Conservation (phyloP, 37 sponge, comb jelly and placozoan genomes). For the Sycon ciliatum region DNA sequence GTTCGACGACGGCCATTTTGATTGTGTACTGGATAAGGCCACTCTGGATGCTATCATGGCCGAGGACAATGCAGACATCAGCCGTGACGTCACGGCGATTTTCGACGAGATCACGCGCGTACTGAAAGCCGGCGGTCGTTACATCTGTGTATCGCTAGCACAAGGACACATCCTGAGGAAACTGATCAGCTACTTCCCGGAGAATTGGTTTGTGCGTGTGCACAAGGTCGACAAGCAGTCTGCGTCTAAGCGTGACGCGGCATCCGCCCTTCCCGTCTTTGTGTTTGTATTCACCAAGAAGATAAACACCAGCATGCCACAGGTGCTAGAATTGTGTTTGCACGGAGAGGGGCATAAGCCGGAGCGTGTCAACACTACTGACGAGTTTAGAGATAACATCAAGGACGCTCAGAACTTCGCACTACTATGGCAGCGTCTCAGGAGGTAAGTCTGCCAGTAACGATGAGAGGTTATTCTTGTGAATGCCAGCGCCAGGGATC, state of each 20-base stretch:
- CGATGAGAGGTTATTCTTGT: neutral
- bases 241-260: slow-evolving; percentile 17
- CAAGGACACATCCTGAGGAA: slow-evolving; percentile 57
- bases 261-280: slow-evolving; percentile 66
- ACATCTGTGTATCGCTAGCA: slow-evolving; percentile 61
- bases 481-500: too few relatives aligned
- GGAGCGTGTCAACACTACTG: slow-evolving; percentile 36
- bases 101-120: slow-evolving; percentile 65
- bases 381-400: slow-evolving; percentile 36
- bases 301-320: neutral
- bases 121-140: slow-evolving; percentile 61
- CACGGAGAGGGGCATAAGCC: slow-evolving; percentile 1
- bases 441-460: slow-evolving; percentile 28
- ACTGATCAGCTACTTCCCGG: slow-evolving; percentile 23
- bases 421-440: slow-evolving; percentile 47
- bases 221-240: slow-evolving; percentile 45
- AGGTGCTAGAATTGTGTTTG: neutral
- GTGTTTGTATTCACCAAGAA: slow-evolving; percentile 77
- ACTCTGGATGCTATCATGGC: slow-evolving; percentile 72
- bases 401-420: slow-evolving; percentile 53
- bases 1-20: slow-evolving; percentile 39
- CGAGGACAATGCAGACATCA: slow-evolving; percentile 36
- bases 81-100: slow-evolving; percentile 39
- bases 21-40: slow-evolving; percentile 79
- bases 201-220: slow-evolving; percentile 62